Evolutionary conservation across 2,888 invertebrate genomes (phyloP), one percentile per base, ranked within the genome.

Genomic region (Agonopterix alstromeriana): DNA sequence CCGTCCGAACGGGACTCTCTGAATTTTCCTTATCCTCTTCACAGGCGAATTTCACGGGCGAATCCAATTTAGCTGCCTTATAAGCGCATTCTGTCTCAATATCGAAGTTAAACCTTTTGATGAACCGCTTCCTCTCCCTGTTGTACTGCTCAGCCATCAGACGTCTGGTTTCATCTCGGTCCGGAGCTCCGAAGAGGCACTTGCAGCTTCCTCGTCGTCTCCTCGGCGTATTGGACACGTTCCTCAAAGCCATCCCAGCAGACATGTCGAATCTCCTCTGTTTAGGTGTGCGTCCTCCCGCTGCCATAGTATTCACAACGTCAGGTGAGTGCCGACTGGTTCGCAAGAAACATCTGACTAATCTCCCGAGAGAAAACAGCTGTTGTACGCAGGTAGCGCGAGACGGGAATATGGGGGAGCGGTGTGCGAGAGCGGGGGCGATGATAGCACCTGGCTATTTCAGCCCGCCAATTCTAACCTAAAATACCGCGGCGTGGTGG

Each of bases 121-220:
- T 87, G 63, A 92, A 91, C 48, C 90, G 83, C 59, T 89, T 87
- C 60, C 90, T 80, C 54, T 92, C 92, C 51, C 85, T 75, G 40
- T 89, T 82, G 50, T 91, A 85, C 54, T 92, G 91, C 51, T 92
- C 91, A 36, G 91, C 89, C 56, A 92, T 81, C 59, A 92, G 70
- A 38, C 90, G 83, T 47, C 80, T 86, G 3, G 92, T 92, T 48
- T 92, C 92, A 27, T 89, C 89, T 3, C 90, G 72, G 60, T 91
- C 90, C 9, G 92, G 90, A 1, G 86, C 84, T 8, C 92, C 92
- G 60, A 93, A 93, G 2, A 93, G 71, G 63, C 92, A 92, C 66
- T 89, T 90, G 73, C 89, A 89, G 63, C 85, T 83, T 46, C 86
- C 83, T 3, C 89, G 77, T 36, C 85, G 73, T 53, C 86, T 74